phyloP scores from a whole-genome alignment of 2,888 invertebrate genomes.

The Coronaproctus castanopsis region DNA sequence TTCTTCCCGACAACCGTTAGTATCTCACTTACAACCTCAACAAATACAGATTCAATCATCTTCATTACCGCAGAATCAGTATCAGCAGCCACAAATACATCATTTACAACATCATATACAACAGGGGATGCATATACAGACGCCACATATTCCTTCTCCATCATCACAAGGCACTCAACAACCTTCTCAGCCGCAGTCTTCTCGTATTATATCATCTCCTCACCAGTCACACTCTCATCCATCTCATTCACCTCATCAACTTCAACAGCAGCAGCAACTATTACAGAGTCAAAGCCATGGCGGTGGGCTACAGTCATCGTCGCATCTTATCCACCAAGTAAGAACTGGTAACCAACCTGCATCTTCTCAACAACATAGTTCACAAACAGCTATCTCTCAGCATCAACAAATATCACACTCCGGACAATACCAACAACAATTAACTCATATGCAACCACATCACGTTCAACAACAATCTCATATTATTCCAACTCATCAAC shows the following conservation, averaged over 20 bases:
- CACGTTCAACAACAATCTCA: too few species aligned
- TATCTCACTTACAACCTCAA: conserved; percentile 4
- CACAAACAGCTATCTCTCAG: conserved; percentile 5
- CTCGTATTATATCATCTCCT: not conserved
- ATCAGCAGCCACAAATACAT: conserved; percentile 7
- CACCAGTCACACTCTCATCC: too few species aligned
- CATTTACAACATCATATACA: conserved; percentile 5
- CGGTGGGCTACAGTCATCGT: not conserved
- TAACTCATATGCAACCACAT: conserved; percentile 5
- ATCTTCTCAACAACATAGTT: too few species aligned
- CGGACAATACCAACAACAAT: not conserved
- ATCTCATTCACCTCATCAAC: too few species aligned
- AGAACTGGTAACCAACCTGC: too few species aligned
- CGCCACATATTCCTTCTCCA: too few species aligned
- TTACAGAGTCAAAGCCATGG: too few species aligned
- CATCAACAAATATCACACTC: conserved; percentile 7
- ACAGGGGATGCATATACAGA: not conserved
- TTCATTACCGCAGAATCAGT: not conserved
- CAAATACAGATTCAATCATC: too few species aligned
- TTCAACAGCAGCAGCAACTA: too few species aligned
- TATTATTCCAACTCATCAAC: too few species aligned
- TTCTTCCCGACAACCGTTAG: not conserved
- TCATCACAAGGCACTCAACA: not conserved
- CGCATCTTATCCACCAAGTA: conserved; percentile 2
- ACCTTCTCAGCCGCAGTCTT: not conserved